Conservation (phyloP, 1,140 invertebrate species). For the Aporrectodea caliginosa region DNA sequence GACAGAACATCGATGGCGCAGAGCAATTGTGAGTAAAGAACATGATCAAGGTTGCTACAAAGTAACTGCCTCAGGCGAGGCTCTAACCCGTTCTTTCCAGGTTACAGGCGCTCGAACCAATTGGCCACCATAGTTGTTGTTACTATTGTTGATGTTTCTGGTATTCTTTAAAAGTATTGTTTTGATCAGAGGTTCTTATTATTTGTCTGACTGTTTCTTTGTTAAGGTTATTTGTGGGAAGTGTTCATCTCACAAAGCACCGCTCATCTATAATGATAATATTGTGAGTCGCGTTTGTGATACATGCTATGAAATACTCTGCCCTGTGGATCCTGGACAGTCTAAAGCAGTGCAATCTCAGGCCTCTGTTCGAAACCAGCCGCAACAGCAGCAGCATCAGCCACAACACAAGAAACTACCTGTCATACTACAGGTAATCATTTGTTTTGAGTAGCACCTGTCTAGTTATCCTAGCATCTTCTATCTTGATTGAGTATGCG, state of each 20-base stretch:
- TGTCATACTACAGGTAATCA: neutral
- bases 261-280: neutral
- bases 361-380: neutral
- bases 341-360: neutral
- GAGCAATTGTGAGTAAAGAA: too few species aligned
- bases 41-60: neutral
- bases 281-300: neutral
- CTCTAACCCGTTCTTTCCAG: neutral
- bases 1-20: too few species aligned
- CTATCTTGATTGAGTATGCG: neutral
- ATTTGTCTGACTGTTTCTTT: neutral
- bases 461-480: neutral
- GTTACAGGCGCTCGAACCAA: neutral
- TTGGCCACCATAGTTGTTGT: too few species aligned
- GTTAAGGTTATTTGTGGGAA: neutral
- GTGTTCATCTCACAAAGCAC: neutral
- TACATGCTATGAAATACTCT: neutral
- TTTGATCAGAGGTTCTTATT: neutral
- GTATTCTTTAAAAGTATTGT: neutral
- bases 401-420: neutral
- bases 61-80: neutral
- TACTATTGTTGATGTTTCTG: neutral
- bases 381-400: neutral
- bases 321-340: neutral
- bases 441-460: neutral